A percentile compares a stretch with the other conserved stretches of the same genome.
phyloP scores from a whole-genome alignment of 2,113 vertebrate species.

The Psammodynastes pulverulentus region DNA sequence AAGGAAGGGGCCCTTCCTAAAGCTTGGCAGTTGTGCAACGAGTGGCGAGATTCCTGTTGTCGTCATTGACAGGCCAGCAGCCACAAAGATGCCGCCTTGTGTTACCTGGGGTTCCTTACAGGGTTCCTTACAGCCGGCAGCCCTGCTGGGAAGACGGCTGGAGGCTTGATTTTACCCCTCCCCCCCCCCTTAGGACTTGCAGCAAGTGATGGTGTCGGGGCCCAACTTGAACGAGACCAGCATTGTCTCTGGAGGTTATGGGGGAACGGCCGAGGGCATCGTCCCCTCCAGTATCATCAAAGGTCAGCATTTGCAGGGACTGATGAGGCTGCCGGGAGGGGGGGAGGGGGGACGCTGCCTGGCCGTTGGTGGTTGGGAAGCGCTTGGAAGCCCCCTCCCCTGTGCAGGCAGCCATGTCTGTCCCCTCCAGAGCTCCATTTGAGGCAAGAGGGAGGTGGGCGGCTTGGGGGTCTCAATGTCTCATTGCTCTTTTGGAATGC shows the following conservation, averaged over 20 bases:
- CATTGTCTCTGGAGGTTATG: conserved; percentile 94
- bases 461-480: neutral
- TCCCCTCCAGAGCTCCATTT: neutral
- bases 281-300: conserved; percentile 84
- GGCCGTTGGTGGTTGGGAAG: rapidly evolving
- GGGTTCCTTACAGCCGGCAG: neutral
- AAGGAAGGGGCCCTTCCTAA: neutral
- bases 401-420: neutral
- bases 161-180: neutral
- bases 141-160: neutral
- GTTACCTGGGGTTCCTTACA: neutral
- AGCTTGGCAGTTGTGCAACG: neutral
- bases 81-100: neutral
- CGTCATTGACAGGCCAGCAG: neutral
- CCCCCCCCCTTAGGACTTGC: conserved; percentile 77
- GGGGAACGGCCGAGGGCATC: conserved; percentile 89
- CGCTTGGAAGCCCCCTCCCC: neutral
- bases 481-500: too few relatives aligned
- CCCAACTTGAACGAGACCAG: conserved; percentile 97
- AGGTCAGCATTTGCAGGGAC: conserved; percentile 62
- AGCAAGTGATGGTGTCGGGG: conserved; percentile 98
- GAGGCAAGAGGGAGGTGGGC: neutral
- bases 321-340: neutral
- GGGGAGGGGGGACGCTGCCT: neutral
- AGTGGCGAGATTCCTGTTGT: neutral